Evolutionary conservation across 2,113 vertebrate species (phyloP).

Genomic region (Pandion haliaetus): DNA sequence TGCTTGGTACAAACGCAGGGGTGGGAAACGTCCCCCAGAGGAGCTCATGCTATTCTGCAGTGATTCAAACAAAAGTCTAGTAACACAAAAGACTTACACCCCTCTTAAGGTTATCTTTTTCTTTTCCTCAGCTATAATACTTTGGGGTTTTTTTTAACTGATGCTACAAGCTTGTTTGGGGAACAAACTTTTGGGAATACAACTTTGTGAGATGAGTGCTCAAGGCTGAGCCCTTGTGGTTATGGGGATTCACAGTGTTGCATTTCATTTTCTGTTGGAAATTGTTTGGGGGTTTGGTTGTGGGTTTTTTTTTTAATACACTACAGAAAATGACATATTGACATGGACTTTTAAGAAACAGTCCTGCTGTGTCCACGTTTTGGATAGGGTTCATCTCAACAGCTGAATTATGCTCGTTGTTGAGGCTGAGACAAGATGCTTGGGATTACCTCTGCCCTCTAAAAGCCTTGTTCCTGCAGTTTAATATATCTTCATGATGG

Average conservation of each 20-base stretch:
- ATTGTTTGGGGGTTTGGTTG: accelerated
- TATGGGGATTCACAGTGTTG: neutral
- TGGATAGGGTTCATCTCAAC: slow-evolving; percentile 60
- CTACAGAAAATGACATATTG: neutral
- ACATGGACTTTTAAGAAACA: neutral
- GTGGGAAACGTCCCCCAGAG: neutral
- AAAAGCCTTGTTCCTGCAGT: neutral
- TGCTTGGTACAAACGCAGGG: neutral
- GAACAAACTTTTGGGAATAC: neutral
- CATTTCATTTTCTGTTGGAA: neutral
- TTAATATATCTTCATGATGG: slow-evolving; percentile 40
- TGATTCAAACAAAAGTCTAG: neutral
- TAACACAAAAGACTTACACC: accelerated
- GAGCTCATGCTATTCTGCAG: neutral
- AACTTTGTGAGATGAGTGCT: neutral
- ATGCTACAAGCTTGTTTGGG: neutral
- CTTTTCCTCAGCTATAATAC: neutral
- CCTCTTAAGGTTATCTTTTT: neutral
- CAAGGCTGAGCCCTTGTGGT: neutral
- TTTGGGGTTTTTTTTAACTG: neutral
- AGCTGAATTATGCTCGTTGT: neutral
- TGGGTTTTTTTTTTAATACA: neutral
- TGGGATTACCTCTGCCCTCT: neutral
- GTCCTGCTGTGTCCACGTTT: neutral
- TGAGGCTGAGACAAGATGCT: neutral